A percentile compares a stretch with the other conserved stretches of the same genome.
Evolutionary conservation across 1,140 invertebrate genomes (phyloP).

Genomic region (Rhizoglyphus robini): DNA sequence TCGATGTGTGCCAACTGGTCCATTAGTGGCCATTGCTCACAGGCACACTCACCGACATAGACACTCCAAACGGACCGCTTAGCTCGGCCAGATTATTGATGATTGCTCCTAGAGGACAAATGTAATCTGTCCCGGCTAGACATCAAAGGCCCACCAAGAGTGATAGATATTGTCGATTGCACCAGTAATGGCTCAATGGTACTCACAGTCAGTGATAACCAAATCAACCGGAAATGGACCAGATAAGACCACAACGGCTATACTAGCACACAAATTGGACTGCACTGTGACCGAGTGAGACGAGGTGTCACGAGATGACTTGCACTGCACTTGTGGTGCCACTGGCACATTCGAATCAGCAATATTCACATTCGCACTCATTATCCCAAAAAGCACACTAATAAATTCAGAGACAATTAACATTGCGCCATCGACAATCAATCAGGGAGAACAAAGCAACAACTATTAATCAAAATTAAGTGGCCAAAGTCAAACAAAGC

Average conservation of each 20-base stretch:
- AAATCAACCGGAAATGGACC: conserved; percentile 4
- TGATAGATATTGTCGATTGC: background rate
- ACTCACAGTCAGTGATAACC: background rate
- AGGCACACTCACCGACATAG: background rate
- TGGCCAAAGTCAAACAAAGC: background rate
- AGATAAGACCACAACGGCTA: background rate
- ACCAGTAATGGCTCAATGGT: too few relatives aligned
- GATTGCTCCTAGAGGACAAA: background rate
- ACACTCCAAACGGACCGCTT: background rate
- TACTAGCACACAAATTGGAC: background rate
- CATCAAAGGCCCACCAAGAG: background rate
- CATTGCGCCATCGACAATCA: background rate
- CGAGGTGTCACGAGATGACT: too few relatives aligned
- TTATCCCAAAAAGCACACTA: background rate
- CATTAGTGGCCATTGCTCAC: background rate
- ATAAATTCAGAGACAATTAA: background rate
- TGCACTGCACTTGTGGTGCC: too few relatives aligned
- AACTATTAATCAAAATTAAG: conserved; percentile 7
- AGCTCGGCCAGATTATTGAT: background rate
- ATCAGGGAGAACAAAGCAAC: background rate
- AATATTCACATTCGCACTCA: too few relatives aligned
- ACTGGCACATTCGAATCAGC: too few relatives aligned
- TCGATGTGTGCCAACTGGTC: background rate
- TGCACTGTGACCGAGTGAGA: too few relatives aligned
- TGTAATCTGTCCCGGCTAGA: background rate